Base-by-base conservation (phyloP, 2,888 invertebrate genomes). In the Epirrhoe tristata region DNA sequence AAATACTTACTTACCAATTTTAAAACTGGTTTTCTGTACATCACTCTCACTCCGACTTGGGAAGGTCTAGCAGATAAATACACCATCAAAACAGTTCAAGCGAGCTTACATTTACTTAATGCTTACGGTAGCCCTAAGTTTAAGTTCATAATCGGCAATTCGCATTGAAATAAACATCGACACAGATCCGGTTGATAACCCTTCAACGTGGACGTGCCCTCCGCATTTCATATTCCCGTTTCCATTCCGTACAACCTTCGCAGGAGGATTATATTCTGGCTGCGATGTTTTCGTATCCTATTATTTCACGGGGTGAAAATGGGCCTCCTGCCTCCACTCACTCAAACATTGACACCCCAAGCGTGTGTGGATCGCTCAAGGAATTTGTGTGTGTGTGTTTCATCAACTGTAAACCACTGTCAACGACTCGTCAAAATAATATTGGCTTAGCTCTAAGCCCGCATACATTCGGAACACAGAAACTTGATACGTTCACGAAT, bases 271-370 rank as follows among this genome's bases (percentile, higher is more conserved):
- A 93, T 93, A 89, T 91, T 92, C 90, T 90, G 90, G 89, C 88
- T 92, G 85, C 91, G 87, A 93, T 93, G 92, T 93, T 93, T 93
- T 93, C 91, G 87, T 91, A 93, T 93, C 93, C 92, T 91, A 93
- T 93, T 93, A 93, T 93, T 92, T 92, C 90, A 87, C 91, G 83
- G 93, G 92, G 93, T 91, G 93, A 91, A 92, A 93, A 92, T 93
- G 86, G 90, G 87, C 90, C 91, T 86, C 90, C 92, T 90, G 83
- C 90, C 89, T 81, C 90, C 90, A 75, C 87, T 81, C 86, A 86
- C 87, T 84, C 85, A 82, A 77, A 81, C 81, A 83, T 77, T 81
- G 81, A 88, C 86, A 86, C 83, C 81, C 79, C 73, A n/a, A 34
- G 66, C 43, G 43, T 74, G 71, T 84, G 84, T 86, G 73, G 54